Evolutionary conservation across 2,888 invertebrate genomes (phyloP).

Genomic region (Herminia tarsipennalis): DNA sequence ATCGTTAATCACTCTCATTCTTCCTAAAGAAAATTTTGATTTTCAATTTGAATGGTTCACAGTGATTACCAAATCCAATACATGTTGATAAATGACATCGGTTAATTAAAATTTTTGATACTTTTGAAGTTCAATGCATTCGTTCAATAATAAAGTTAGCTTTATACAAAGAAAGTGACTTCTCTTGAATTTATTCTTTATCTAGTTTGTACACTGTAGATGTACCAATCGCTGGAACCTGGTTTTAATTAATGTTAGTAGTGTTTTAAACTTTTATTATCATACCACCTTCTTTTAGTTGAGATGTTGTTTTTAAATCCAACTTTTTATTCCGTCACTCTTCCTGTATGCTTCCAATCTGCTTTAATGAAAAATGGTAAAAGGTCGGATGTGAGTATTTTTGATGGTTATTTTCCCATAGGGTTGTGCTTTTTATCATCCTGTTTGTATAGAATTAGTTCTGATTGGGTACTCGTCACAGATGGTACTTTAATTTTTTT

Average conservation of each 20-base stretch:
- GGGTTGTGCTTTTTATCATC: slow-evolving; percentile 66
- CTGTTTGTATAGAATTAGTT: slow-evolving; percentile 68
- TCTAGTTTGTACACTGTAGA: no score
- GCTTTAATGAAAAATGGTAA: slow-evolving; percentile 55
- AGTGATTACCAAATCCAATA: slow-evolving; percentile 71
- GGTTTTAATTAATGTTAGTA: no score
- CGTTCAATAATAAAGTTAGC: not conserved
- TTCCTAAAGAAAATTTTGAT: slow-evolving; percentile 77
- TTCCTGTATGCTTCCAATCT: slow-evolving; percentile 18
- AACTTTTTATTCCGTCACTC: not conserved
- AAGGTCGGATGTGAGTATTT: slow-evolving; percentile 63
- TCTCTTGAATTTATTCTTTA: no score
- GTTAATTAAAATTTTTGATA: slow-evolving; percentile 63
- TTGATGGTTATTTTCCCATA: slow-evolving; percentile 64
- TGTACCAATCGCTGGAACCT: no score
- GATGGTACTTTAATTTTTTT: slow-evolving; percentile 70
- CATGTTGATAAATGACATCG: slow-evolving; percentile 70
- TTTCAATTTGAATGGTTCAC: slow-evolving; percentile 74
- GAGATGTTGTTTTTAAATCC: no score
- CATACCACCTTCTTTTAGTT: no score
- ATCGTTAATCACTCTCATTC: slow-evolving; percentile 80
- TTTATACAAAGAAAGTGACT: not conserved
- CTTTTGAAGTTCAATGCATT: slow-evolving; percentile 22
- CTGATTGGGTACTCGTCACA: slow-evolving; percentile 59
- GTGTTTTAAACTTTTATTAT: not conserved